Evolutionary conservation across 1,140 invertebrate genomes (phyloP).

Genomic region (Drosophila navojoa): DNA sequence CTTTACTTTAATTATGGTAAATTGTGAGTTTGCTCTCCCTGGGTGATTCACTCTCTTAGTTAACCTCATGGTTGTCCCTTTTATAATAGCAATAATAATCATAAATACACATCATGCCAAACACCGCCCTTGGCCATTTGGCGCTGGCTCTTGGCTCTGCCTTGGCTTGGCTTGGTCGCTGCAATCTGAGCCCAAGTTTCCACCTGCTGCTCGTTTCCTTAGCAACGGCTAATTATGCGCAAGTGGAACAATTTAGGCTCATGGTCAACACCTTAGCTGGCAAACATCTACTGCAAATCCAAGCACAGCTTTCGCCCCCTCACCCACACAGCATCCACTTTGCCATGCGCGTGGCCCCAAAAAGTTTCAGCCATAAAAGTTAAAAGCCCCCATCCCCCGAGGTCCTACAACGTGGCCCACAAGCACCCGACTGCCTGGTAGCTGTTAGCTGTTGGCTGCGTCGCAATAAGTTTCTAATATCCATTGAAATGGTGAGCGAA

Average conservation of each 20-base stretch:
- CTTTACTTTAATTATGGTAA: constrained; percentile 20
- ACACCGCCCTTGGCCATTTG: constrained; percentile 5
- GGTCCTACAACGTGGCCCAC: neutral
- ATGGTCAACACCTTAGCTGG: constrained; percentile 63
- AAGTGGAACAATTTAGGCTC: constrained; percentile 70
- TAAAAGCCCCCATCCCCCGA: constrained; percentile 9
- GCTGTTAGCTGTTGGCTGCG: constrained; percentile 35
- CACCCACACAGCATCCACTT: constrained; percentile 32
- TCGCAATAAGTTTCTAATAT: constrained; percentile 54
- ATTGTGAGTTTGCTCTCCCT: neutral
- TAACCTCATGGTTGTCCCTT: constrained; percentile 20
- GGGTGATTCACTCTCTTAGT: neutral
- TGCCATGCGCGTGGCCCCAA: constrained; percentile 9
- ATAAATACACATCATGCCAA: constrained; percentile 38
- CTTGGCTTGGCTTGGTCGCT: neutral
- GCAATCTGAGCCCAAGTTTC: neutral
- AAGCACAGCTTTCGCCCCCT: constrained; percentile 12
- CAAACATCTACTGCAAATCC: constrained; percentile 3
- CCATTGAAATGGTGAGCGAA: neutral
- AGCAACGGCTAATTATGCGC: constrained; percentile 64
- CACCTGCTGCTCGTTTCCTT: constrained; percentile 16
- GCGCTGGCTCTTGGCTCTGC: neutral
- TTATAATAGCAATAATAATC: constrained; percentile 53
- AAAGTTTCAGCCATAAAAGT: constrained; percentile 54
- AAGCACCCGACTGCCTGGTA: neutral